Conservation (phyloP, 2,888 invertebrate species). For the Nomada ferruginata region DNA sequence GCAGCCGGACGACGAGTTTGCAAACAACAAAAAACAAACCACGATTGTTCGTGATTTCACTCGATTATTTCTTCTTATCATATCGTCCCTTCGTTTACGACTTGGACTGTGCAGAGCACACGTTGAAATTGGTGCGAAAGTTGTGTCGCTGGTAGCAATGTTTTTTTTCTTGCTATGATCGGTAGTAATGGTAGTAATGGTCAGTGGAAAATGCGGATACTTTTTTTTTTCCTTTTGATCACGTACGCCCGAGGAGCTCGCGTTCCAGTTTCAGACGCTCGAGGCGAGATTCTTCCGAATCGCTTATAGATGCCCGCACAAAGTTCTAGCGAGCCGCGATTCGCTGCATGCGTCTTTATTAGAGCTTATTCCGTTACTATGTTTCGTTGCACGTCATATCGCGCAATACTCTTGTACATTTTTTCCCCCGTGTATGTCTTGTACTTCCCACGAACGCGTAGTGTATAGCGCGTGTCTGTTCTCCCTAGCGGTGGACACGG, state of each 20-base stretch:
- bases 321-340: constrained; percentile 5
- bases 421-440: constrained; percentile 26
- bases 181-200: no score
- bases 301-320: not conserved
- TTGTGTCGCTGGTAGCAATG: no score
- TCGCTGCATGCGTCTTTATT: constrained; percentile 43
- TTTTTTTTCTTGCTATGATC: no score
- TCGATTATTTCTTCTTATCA: not conserved
- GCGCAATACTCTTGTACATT: constrained; percentile 57
- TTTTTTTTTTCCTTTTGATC: no score
- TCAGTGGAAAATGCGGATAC: no score
- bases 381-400: constrained; percentile 59
- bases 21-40: not conserved
- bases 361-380: constrained; percentile 61
- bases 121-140: no score
- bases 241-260: not conserved
- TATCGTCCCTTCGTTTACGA: not conserved
- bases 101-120: not conserved
- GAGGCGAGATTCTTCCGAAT: not conserved
- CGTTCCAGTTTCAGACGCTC: not conserved
- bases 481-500: constrained; percentile 35
- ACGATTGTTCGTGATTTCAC: constrained; percentile 14
- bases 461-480: constrained; percentile 61
- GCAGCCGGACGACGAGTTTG: not conserved
- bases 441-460: constrained; percentile 45